Conservation (phyloP, 2,113 vertebrate species). For the Silurus asotus region DNA sequence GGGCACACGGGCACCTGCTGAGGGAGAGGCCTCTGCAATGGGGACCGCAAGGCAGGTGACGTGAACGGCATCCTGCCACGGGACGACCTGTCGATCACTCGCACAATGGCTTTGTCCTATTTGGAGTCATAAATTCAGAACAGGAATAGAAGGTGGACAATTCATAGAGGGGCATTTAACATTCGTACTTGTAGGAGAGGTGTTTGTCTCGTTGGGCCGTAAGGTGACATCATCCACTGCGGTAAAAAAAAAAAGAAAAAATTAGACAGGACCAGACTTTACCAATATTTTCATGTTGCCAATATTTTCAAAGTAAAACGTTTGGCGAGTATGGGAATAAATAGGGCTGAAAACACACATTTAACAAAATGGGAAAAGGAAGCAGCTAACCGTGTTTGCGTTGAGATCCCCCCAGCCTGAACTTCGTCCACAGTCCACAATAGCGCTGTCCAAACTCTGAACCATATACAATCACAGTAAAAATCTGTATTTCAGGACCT, state of each 20-base stretch:
- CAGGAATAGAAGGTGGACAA: background rate
- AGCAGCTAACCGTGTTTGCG: conserved; percentile 63
- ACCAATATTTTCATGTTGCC: too few relatives aligned
- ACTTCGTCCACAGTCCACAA: conserved; percentile 76
- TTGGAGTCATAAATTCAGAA: background rate
- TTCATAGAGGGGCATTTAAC: background rate
- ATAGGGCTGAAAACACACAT: background rate
- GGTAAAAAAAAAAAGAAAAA: background rate
- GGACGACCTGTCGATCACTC: conserved; percentile 73
- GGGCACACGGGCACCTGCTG: conserved; percentile 70
- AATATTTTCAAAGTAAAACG: background rate
- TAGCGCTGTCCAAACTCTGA: conserved; percentile 81
- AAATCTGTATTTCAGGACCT: background rate
- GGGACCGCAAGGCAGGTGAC: conserved; percentile 67
- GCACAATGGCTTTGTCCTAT: conserved; percentile 81
- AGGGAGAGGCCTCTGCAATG: conserved; percentile 62
- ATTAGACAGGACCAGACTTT: too few relatives aligned
- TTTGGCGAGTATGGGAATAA: background rate
- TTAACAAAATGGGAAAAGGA: background rate
- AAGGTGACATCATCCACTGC: conserved; percentile 62
- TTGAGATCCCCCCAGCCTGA: conserved; percentile 62
- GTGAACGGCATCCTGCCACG: conserved; percentile 57
- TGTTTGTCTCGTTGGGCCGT: conserved; percentile 57
- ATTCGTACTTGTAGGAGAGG: conserved; percentile 71
- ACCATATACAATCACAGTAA: conserved; percentile 1